phyloP scores from a whole-genome alignment of 2,888 invertebrate genomes.

The Ernsta delagoae region DNA sequence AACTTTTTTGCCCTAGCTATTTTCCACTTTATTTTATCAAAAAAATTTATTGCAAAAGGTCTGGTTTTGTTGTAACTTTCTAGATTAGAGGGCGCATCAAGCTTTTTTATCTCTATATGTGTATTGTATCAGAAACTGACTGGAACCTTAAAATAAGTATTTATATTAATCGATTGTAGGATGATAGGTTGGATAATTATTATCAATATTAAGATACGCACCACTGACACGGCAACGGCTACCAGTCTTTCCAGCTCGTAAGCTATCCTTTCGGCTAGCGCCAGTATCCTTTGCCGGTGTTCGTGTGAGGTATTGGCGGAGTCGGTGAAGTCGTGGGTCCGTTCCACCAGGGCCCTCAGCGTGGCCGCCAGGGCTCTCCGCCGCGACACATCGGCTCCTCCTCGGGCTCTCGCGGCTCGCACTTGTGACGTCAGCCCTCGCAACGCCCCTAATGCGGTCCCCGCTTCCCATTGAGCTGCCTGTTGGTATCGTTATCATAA shows the following conservation, averaged over 20 bases:
- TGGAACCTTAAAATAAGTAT: no score
- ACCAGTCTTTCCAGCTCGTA: conserved; percentile 96
- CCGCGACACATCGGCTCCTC: conserved; percentile 87
- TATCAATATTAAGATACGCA: conserved; percentile 61
- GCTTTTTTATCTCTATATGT: neutral
- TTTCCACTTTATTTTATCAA: neutral
- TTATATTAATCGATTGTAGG: no score
- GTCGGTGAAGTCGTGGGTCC: conserved; percentile 99
- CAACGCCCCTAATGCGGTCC: conserved; percentile 92
- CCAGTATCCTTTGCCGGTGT: conserved; percentile 97
- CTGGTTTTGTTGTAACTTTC: neutral
- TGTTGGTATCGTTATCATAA: conserved; percentile 40
- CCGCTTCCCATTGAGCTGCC: conserved; percentile 82
- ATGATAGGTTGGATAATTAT: no score
- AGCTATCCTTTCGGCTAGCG: conserved; percentile 94
- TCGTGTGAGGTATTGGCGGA: conserved; percentile 99
- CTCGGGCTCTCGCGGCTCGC: conserved; percentile 89
- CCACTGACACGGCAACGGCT: conserved; percentile 93
- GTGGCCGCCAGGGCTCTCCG: conserved; percentile 94
- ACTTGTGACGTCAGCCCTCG: conserved; percentile 94
- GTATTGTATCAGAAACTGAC: no score
- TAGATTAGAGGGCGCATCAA: neutral
- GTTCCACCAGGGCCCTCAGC: conserved; percentile 95
- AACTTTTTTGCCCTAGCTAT: no score
- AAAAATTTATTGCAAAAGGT: neutral